Percentiles rank a stretch among this genome's conserved stretches.
Conservation (phyloP, 2,797 vertebrate species). For the Platalea minor region DNA sequence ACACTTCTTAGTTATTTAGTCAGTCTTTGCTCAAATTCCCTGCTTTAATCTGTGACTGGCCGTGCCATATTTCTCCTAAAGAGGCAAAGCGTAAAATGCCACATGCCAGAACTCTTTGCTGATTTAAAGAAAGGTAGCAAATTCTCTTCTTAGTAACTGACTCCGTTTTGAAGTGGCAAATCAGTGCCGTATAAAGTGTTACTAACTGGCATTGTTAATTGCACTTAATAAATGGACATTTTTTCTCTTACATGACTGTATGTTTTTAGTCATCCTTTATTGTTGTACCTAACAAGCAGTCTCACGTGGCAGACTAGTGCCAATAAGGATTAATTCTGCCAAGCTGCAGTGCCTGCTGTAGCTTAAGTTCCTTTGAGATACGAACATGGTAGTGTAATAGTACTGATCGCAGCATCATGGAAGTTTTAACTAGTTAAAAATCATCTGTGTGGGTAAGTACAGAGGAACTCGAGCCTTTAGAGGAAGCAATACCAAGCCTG, state of each 20-base stretch:
- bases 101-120: neutral
- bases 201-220: neutral
- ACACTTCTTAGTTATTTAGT: too few relatives aligned
- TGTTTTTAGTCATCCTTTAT: neutral
- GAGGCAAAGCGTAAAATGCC: too few relatives aligned
- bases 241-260: neutral
- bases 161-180: neutral
- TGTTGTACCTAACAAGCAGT: neutral
- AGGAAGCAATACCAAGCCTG: neutral
- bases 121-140: neutral
- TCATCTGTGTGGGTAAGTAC: neutral
- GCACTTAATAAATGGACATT: constrained; percentile 34
- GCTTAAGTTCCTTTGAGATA: too few relatives aligned
- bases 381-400: too few relatives aligned
- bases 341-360: neutral
- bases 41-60: too few relatives aligned
- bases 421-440: neutral
- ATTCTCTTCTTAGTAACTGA: neutral
- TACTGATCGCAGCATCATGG: neutral
- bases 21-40: too few relatives aligned
- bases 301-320: neutral
- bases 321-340: neutral
- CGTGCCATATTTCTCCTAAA: too few relatives aligned
- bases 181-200: neutral
- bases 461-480: neutral